phyloP scores from a whole-genome alignment of 2,888 invertebrate genomes.

The Leptopilina myrica region DNA sequence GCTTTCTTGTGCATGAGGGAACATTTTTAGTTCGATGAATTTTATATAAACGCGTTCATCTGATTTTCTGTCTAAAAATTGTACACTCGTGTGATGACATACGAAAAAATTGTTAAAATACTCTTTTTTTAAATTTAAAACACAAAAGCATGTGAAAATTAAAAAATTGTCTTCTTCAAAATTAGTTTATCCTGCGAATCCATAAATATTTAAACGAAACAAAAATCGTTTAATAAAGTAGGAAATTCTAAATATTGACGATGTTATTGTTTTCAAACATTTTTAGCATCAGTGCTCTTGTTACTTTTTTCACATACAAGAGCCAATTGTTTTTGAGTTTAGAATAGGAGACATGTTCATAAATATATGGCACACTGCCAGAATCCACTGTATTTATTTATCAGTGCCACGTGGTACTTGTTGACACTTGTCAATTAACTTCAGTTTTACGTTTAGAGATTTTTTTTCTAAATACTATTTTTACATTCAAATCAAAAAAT shows the following conservation, averaged over 20 bases:
- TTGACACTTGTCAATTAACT: constrained; percentile 30
- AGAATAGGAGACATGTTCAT: constrained; percentile 3
- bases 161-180: too few relatives aligned
- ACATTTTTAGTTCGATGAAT: constrained; percentile 8
- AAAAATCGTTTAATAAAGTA: too few relatives aligned
- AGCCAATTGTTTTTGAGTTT: constrained; percentile 26
- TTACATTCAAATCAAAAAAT: background rate
- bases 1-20: background rate
- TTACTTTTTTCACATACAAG: background rate
- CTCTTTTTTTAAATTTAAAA: too few relatives aligned
- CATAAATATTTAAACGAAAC: too few relatives aligned
- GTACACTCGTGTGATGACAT: too few relatives aligned
- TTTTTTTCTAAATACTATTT: background rate
- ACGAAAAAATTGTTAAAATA: too few relatives aligned
- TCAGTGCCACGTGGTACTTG: constrained; percentile 34
- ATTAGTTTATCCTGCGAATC: too few relatives aligned
- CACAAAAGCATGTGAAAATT: too few relatives aligned
- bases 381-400: constrained; percentile 37
- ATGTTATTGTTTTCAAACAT: background rate
- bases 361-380: constrained; percentile 32
- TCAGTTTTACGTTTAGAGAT: background rate
- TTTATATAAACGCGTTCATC: background rate
- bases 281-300: background rate
- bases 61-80: background rate
- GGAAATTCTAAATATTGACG: too few relatives aligned